Conservation (phyloP, 2,113 vertebrate genomes). For the Desmodus rotundus region DNA sequence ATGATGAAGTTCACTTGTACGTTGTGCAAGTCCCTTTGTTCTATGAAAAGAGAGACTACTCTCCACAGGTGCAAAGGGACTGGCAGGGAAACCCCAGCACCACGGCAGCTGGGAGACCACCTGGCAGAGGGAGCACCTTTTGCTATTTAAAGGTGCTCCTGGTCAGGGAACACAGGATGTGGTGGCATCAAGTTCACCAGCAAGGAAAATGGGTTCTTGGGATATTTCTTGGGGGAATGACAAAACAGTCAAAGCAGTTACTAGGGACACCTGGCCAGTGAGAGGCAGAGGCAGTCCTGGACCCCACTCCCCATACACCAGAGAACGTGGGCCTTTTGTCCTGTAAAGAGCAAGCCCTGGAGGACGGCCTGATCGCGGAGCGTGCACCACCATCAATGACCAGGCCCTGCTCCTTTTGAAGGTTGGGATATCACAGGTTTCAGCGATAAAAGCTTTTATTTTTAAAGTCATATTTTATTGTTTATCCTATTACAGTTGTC, state of each 20-base stretch:
- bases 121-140: neutral
- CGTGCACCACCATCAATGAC: neutral
- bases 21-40: neutral
- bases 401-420: neutral
- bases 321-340: neutral
- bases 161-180: neutral
- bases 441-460: neutral
- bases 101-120: neutral
- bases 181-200: neutral
- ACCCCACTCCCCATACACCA: neutral
- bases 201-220: neutral
- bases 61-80: neutral
- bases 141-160: neutral
- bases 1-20: accelerated
- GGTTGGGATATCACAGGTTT: neutral
- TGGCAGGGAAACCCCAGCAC: neutral
- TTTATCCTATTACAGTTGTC: too few species aligned
- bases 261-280: neutral
- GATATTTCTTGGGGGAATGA: neutral
- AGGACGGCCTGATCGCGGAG: too few species aligned
- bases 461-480: too few species aligned
- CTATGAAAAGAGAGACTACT: neutral
- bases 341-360: neutral
- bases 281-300: neutral
- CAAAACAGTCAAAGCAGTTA: neutral